Conservation (phyloP, 2,113 vertebrate species). For the Chinchilla lanigera region DNA sequence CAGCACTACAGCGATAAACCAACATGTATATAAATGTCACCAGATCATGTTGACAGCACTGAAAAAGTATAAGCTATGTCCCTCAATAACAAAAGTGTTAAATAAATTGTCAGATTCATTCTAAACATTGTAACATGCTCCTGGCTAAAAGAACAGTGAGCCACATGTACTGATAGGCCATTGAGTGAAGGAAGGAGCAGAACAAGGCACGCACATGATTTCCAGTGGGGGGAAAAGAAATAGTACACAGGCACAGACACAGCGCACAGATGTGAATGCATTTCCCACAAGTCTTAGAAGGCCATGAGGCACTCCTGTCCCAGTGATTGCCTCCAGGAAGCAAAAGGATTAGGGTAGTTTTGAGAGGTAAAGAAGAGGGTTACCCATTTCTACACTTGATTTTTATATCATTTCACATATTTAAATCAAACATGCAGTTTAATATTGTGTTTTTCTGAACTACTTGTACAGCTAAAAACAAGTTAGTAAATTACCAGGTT, state of each 20-base stretch:
- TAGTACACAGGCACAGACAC: not conserved
- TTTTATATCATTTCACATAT: not conserved
- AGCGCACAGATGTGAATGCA: not conserved
- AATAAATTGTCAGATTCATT: not conserved
- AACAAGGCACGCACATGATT: not conserved
- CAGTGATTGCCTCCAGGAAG: not conserved
- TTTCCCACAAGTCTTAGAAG: not conserved
- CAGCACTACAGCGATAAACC: not conserved
- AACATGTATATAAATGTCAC: fast-evolving
- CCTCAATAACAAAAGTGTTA: not conserved
- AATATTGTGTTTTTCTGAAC: not conserved
- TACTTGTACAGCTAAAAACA: not conserved
- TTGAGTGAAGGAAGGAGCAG: not conserved
- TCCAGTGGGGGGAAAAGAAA: not conserved
- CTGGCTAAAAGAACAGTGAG: not conserved
- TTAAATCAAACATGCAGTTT: not conserved
- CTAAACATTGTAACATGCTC: not conserved
- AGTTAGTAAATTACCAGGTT: not conserved
- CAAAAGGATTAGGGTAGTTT: not conserved
- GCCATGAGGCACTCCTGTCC: not conserved
- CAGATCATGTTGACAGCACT: not conserved
- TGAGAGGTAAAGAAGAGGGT: not conserved
- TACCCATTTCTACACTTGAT: not conserved
- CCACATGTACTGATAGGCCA: not conserved
- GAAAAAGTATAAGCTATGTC: not conserved